phyloP scores from a whole-genome alignment of 2,888 invertebrate genomes.

The Drosophila anomelani region DNA sequence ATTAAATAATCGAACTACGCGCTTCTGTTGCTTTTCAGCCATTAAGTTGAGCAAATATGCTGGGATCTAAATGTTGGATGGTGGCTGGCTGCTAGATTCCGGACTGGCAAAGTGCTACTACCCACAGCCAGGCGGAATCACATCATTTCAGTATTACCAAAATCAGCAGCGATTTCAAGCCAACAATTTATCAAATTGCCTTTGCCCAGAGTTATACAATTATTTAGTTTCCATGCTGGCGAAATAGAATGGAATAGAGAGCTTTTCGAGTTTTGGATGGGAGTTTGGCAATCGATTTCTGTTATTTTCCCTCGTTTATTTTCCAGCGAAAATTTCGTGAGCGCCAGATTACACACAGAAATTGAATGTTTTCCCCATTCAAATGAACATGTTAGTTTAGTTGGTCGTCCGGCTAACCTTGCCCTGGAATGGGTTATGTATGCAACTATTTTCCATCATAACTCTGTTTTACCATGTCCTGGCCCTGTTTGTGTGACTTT shows the following conservation, averaged over 20 bases:
- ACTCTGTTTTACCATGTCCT: constrained; percentile 23
- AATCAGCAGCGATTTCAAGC: constrained; percentile 16
- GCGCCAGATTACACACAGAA: constrained; percentile 10
- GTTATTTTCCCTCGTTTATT: background rate
- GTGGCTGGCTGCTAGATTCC: constrained; percentile 5
- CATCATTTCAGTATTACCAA: constrained; percentile 16
- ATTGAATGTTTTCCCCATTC: constrained; percentile 20
- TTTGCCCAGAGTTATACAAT: constrained; percentile 40
- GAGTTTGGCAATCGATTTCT: constrained; percentile 56
- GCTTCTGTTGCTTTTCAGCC: constrained; percentile 46
- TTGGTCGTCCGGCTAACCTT: constrained; percentile 1
- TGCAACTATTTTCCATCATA: constrained; percentile 39
- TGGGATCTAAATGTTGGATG: constrained; percentile 14
- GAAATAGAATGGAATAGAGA: background rate
- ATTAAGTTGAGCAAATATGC: constrained; percentile 61
- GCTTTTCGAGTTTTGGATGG: constrained; percentile 5
- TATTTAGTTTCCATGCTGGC: constrained; percentile 34
- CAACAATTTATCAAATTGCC: constrained; percentile 49
- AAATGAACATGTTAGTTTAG: constrained; percentile 22
- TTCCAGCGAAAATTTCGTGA: constrained; percentile 40
- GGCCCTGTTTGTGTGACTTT: constrained; percentile 11
- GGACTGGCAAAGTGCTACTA: constrained; percentile 11
- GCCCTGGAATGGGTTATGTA: constrained; percentile 17
- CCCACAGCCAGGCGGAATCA: constrained; percentile 13
- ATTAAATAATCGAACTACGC: constrained; percentile 73